These are phyloP conservation scores for Diorhabda carinulata DNA, from an alignment of 1,140 invertebrate genomes.

Conservation along the genomic window DNA sequence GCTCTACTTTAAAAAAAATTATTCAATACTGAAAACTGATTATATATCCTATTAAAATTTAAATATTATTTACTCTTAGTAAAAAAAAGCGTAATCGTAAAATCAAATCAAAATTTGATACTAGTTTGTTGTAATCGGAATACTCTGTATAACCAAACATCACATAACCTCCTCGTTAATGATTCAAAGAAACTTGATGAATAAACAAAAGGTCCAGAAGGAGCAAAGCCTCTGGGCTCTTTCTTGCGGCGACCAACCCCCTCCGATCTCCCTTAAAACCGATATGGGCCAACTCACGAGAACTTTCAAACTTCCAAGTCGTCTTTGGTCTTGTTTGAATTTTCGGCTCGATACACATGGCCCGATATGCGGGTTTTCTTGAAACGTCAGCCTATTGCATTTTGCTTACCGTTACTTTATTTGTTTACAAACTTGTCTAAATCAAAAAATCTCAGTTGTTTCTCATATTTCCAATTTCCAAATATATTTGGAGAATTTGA, in stretches of 20 bases:
- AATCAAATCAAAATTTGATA: too few species aligned
- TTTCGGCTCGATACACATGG: slow-evolving; percentile 7
- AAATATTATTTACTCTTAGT: too few species aligned
- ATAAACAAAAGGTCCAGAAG: slow-evolving; percentile 11
- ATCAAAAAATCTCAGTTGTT: too few species aligned
- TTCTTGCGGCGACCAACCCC: slow-evolving; percentile 6
- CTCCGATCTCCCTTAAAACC: not conserved
- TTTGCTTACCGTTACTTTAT: not conserved
- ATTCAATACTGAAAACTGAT: too few species aligned
- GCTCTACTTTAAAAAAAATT: not conserved
- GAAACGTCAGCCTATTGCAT: slow-evolving; percentile 11
- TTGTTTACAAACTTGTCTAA: too few species aligned
- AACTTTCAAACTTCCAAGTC: slow-evolving; percentile 9
- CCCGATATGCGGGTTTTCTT: slow-evolving; percentile 14
- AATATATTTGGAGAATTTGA: too few species aligned
- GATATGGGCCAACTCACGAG: slow-evolving; percentile 11
- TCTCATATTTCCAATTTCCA: too few species aligned
- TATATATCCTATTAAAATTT: too few species aligned
- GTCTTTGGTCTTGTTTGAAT: slow-evolving; percentile 11
- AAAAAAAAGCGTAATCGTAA: too few species aligned
- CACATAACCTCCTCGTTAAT: slow-evolving; percentile 5
- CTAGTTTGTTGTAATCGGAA: too few species aligned
- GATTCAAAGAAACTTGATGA: slow-evolving; percentile 15
- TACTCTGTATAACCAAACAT: slow-evolving; percentile 1
- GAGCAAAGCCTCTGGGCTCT: not conserved